These are phyloP conservation scores for Mormyrus lacerda DNA, from an alignment of 2,113 vertebrate species.

Conservation along the genomic window DNA sequence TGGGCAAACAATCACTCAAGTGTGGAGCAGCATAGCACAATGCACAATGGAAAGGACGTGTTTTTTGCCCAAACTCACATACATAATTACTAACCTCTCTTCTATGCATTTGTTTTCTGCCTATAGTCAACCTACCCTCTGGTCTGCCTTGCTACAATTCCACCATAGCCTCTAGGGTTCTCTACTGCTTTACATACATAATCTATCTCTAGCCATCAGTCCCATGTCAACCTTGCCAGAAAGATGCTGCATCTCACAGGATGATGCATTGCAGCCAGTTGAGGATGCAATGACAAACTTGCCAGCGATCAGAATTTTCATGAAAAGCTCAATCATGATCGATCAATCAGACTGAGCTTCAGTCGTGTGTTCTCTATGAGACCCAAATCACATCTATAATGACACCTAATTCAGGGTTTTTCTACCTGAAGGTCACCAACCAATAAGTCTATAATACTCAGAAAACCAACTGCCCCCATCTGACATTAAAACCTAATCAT, in stretches of 20 bases:
- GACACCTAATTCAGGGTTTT: neutral
- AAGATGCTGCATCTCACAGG: neutral
- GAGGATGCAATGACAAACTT: neutral
- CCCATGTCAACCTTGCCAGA: neutral
- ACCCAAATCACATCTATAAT: neutral
- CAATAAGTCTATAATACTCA: neutral
- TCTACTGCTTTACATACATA: neutral
- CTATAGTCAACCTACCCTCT: neutral
- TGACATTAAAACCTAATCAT: neutral
- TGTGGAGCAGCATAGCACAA: slow-evolving; percentile 29
- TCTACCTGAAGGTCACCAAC: neutral
- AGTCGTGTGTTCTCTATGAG: neutral
- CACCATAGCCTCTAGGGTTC: neutral
- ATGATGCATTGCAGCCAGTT: slow-evolving; percentile 7
- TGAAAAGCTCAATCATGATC: slow-evolving; percentile 4
- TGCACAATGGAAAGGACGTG: slow-evolving; percentile 32
- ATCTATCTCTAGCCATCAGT: neutral
- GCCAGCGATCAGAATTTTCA: neutral
- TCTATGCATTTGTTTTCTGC: neutral
- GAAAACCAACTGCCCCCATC: neutral
- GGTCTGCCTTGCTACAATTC: neutral
- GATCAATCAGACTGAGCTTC: neutral
- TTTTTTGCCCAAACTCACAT: slow-evolving; percentile 24
- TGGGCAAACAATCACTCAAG: slow-evolving; percentile 37
- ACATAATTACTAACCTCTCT: neutral